phyloP scores from a whole-genome alignment of 2,113 vertebrate species.

The Eleginops maclovinus region DNA sequence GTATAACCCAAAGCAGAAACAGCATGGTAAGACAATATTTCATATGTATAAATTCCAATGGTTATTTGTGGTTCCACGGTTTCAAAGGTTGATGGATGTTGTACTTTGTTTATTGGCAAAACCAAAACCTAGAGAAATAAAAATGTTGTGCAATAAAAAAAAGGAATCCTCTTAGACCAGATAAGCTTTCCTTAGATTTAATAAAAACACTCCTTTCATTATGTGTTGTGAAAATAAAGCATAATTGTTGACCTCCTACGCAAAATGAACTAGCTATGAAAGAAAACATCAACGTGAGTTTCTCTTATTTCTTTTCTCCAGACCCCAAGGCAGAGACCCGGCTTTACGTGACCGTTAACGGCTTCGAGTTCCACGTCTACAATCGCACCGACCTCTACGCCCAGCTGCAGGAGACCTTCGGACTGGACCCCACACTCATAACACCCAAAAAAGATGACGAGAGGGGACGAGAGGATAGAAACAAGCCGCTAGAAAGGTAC shows the following conservation, averaged over 20 bases:
- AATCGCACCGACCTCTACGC: conserved; percentile 96
- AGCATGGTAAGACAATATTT: conserved; percentile 85
- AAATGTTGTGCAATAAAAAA: too few species aligned
- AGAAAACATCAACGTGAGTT: not conserved
- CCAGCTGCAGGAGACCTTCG: conserved; percentile 94
- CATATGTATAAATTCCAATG: too few species aligned
- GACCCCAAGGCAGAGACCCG: conserved; percentile 98
- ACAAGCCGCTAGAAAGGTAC: conserved; percentile 90
- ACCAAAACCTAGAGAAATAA: too few species aligned
- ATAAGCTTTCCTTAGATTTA: too few species aligned
- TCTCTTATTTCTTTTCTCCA: conserved; percentile 58
- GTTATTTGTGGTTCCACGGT: too few species aligned
- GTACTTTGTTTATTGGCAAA: too few species aligned
- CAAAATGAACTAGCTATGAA: not conserved
- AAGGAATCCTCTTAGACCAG: too few species aligned
- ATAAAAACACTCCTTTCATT: too few species aligned
- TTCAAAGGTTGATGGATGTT: too few species aligned
- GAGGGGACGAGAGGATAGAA: conserved; percentile 83
- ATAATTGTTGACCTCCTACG: not conserved
- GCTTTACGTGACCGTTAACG: conserved; percentile 95
- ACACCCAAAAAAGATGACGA: conserved; percentile 90
- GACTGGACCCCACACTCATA: conserved; percentile 93
- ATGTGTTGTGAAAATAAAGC: not conserved
- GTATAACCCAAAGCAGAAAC: conserved; percentile 99
- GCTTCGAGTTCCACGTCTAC: conserved; percentile 98